These are phyloP conservation scores for Kryptopterus vitreolus DNA, from an alignment of 2,797 vertebrate species.

Conservation along the genomic window DNA sequence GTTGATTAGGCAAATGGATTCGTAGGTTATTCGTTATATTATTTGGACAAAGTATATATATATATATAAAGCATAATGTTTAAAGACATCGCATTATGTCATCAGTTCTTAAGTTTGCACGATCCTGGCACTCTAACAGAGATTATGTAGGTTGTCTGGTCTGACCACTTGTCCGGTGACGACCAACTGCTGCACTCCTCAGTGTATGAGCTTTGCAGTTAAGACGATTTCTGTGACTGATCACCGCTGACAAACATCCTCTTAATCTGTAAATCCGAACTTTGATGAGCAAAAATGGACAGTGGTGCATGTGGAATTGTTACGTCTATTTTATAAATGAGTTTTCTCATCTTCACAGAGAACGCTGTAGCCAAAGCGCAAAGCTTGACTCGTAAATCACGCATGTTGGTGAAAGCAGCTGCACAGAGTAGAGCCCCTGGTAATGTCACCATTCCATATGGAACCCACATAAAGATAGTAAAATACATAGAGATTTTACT, in stretches of 20 bases:
- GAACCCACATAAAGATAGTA: background rate
- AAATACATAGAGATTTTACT: background rate
- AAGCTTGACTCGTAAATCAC: constrained; percentile 42
- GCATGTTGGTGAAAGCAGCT: constrained; percentile 36
- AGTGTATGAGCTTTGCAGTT: constrained; percentile 52
- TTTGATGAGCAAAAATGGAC: background rate
- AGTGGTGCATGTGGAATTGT: background rate
- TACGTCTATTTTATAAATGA: constrained; percentile 8
- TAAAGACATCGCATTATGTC: constrained; percentile 22
- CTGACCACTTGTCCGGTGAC: constrained; percentile 64
- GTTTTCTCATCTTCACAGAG: constrained; percentile 36
- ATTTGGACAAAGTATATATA: background rate
- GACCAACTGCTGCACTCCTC: constrained; percentile 45
- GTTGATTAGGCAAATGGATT: no score
- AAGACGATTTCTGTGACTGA: constrained; percentile 54
- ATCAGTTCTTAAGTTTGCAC: constrained; percentile 43
- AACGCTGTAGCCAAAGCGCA: constrained; percentile 5
- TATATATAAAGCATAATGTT: background rate
- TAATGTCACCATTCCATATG: constrained; percentile 19
- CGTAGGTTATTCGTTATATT: background rate
- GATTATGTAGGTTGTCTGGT: constrained; percentile 69
- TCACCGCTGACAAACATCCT: constrained; percentile 39
- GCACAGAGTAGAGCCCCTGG: constrained; percentile 28
- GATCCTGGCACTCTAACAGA: constrained; percentile 61
- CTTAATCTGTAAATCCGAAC: background rate